Percentiles rank a stretch among this genome's conserved stretches.
Conservation (phyloP, 2,113 vertebrate species). For the Xiphophorus hellerii region DNA sequence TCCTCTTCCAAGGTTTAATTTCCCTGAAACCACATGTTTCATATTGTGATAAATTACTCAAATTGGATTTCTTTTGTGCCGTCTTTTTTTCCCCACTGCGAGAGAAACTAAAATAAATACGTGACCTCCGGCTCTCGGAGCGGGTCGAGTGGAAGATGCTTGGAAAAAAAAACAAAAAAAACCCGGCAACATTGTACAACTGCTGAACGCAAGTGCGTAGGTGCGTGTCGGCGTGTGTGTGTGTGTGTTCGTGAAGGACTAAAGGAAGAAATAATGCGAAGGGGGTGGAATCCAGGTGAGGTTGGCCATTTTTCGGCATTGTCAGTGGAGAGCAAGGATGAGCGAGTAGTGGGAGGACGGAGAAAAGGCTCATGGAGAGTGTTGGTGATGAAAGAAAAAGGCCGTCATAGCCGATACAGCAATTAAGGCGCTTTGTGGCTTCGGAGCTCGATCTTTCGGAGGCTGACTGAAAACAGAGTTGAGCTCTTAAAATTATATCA, state of each 20-base stretch:
- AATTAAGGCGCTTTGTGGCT: slow-evolving; percentile 59
- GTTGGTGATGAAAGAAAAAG: slow-evolving; percentile 57
- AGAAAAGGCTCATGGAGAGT: slow-evolving; percentile 58
- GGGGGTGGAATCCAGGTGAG: neutral
- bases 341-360: slow-evolving; percentile 47
- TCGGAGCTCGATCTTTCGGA: slow-evolving; percentile 42
- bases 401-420: slow-evolving; percentile 48
- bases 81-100: neutral
- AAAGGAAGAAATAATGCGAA: slow-evolving; percentile 5
- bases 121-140: slow-evolving; percentile 51
- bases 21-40: slow-evolving; percentile 60
- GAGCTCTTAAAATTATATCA: slow-evolving; percentile 29
- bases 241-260: slow-evolving; percentile 7
- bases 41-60: slow-evolving; percentile 64
- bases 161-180: neutral
- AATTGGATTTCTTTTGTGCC: slow-evolving; percentile 54
- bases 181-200: slow-evolving; percentile 14
- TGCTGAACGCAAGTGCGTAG: slow-evolving; percentile 20
- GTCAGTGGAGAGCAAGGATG: slow-evolving; percentile 41
- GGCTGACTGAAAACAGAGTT: slow-evolving; percentile 39
- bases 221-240: neutral
- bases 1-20: slow-evolving; percentile 62
- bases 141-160: slow-evolving; percentile 26
- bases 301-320: slow-evolving; percentile 23
- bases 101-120: slow-evolving; percentile 54